A percentile compares a stretch with the other conserved stretches of the same genome.
These are phyloP conservation scores for Lypha dubia DNA, from an alignment of 2,888 invertebrate genomes.

Conservation along the genomic window DNA sequence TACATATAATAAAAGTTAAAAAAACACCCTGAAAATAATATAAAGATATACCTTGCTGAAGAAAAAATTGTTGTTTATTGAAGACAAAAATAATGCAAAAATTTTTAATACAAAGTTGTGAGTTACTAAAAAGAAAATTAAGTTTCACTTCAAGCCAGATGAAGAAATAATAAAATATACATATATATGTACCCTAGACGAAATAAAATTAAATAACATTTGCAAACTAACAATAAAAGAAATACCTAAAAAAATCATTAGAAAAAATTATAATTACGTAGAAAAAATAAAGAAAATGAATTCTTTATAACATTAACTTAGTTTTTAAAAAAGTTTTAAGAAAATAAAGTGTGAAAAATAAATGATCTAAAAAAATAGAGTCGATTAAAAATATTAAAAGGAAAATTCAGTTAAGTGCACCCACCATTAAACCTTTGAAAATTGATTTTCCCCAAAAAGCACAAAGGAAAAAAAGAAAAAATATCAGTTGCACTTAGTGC, in stretches of 20 bases:
- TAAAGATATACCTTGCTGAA: conserved; percentile 24
- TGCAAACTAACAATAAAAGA: conserved; percentile 47
- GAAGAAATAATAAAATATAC: conserved; percentile 32
- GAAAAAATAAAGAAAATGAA: conserved; percentile 13
- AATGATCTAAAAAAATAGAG: neutral
- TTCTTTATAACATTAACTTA: neutral
- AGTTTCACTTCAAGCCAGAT: conserved; percentile 59
- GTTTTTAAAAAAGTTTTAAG: neutral
- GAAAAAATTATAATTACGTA: conserved; percentile 51
- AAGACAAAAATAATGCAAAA: conserved; percentile 26
- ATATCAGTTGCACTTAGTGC: conserved; percentile 39
- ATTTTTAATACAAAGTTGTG: conserved; percentile 15
- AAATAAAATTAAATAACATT: conserved; percentile 26
- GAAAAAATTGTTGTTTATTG: conserved; percentile 55
- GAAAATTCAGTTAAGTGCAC: conserved; percentile 32
- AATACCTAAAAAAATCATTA: conserved; percentile 39
- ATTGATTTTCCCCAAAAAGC: conserved; percentile 70
- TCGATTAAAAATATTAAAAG: neutral
- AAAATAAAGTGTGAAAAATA: conserved; percentile 5
- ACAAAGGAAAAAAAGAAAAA: conserved; percentile 24
- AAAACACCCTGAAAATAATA: conserved; percentile 34
- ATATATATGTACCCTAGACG: too few species aligned
- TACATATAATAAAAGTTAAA: conserved; percentile 39
- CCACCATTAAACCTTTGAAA: conserved; percentile 48
- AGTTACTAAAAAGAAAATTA: conserved; percentile 22